Percentiles rank a stretch among this genome's conserved stretches.
These are phyloP conservation scores for Indicator indicator DNA, from an alignment of 2,113 vertebrate genomes.

Conservation along the genomic window DNA sequence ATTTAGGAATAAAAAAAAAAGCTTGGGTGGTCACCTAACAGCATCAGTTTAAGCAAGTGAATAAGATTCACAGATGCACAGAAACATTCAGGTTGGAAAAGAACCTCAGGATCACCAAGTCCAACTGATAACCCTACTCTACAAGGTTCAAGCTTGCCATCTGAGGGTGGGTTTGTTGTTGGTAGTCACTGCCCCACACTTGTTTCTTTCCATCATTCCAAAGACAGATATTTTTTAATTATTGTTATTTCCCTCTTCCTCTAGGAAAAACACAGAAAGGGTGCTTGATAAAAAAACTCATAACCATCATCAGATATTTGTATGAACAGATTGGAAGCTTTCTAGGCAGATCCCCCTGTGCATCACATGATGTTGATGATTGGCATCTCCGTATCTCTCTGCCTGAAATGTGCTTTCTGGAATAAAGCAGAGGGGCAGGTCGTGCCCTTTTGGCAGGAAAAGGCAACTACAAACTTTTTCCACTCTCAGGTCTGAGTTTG, in stretches of 20 bases:
- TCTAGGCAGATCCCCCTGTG: not conserved
- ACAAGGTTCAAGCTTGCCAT: not conserved
- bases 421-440: rapidly evolving
- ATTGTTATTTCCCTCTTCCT: not conserved
- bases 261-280: not conserved
- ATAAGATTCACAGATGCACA: too few species aligned
- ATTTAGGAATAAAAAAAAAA: not conserved
- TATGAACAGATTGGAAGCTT: not conserved
- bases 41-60: not conserved
- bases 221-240: not conserved
- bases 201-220: not conserved
- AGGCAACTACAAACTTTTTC: not conserved
- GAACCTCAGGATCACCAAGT: too few species aligned
- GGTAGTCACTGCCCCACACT: not conserved
- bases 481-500: not conserved
- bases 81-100: too few species aligned
- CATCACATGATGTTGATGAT: not conserved
- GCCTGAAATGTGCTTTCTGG: not conserved
- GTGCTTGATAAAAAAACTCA: not conserved
- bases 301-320: not conserved
- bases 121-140: too few species aligned
- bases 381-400: not conserved
- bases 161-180: not conserved
- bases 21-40: not conserved
- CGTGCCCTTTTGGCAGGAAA: not conserved